A percentile compares a stretch with the other conserved stretches of the same genome.
These are phyloP conservation scores for Vidua chalybeata DNA, from an alignment of 2,113 vertebrate species.

Conservation along the genomic window DNA sequence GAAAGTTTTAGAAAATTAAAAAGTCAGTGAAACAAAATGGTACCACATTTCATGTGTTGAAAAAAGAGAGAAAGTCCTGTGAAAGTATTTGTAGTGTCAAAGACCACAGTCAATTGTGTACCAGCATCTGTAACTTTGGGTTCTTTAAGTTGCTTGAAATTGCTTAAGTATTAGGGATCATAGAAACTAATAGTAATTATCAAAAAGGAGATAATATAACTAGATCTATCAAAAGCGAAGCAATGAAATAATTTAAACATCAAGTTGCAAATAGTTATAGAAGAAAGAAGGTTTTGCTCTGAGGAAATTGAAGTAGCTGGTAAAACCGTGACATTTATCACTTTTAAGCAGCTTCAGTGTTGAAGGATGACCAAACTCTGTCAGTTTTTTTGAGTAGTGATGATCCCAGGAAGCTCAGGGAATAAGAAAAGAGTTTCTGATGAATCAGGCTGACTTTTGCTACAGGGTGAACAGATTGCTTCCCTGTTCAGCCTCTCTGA, in stretches of 20 bases:
- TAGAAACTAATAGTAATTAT: not conserved
- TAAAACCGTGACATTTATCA: conserved; percentile 29
- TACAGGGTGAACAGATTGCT: not conserved
- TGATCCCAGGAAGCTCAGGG: conserved; percentile 49
- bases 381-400: conserved; percentile 50
- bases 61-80: not conserved
- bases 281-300: not conserved
- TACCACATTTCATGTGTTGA: not conserved
- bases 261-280: not conserved
- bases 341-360: conserved; percentile 5
- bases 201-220: not conserved
- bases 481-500: not conserved
- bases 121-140: not conserved
- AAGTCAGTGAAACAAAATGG: not conserved
- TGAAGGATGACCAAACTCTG: not conserved
- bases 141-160: not conserved
- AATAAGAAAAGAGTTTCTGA: conserved; percentile 9
- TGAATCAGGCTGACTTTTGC: conserved; percentile 4
- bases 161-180: not conserved
- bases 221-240: not conserved
- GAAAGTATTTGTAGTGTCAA: not conserved
- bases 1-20: not conserved
- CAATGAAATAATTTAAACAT: conserved; percentile 7
- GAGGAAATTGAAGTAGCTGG: not conserved
- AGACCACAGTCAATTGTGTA: not conserved